A percentile compares a stretch with the other conserved stretches of the same genome.
Conservation (phyloP, 2,888 invertebrate genomes). For the Phyllotreta striolata region DNA sequence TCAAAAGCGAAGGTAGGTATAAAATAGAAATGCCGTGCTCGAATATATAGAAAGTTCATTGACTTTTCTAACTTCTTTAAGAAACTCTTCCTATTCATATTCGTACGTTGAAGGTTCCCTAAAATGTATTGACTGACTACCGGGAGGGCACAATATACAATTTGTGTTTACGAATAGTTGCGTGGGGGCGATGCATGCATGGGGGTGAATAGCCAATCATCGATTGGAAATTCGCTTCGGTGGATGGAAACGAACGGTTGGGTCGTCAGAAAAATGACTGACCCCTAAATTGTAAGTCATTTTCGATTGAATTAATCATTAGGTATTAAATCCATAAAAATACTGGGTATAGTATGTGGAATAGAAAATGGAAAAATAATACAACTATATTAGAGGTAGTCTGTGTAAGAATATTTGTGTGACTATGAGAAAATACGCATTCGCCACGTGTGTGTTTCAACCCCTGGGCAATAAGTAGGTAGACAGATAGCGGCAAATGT, state of each 20-base stretch:
- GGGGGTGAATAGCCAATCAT: conserved; percentile 47
- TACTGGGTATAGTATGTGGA: too few relatives aligned
- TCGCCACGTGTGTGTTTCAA: conserved; percentile 19
- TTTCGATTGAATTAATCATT: too few relatives aligned
- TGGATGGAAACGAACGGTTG: conserved; percentile 54
- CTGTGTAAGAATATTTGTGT: conserved; percentile 4
- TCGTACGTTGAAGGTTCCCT: conserved; percentile 26
- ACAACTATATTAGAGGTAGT: conserved; percentile 6
- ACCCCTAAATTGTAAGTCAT: conserved; percentile 46
- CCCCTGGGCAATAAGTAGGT: conserved; percentile 28
- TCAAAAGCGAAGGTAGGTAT: too few relatives aligned
- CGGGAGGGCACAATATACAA: conserved; percentile 26
- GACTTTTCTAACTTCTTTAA: conserved; percentile 1
- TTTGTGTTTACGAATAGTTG: conserved; percentile 34
- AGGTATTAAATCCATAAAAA: not conserved
- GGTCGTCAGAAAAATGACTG: conserved; percentile 59
- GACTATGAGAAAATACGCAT: conserved; percentile 9
- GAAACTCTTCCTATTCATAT: conserved; percentile 9
- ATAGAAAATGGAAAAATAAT: too few relatives aligned
- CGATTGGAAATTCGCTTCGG: conserved; percentile 47
- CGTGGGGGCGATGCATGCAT: conserved; percentile 29
- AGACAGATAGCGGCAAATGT: conserved; percentile 18
- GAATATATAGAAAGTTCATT: conserved; percentile 5
- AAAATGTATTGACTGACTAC: conserved; percentile 28
- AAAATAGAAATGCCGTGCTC: not conserved